Base-by-base conservation (phyloP, 2,113 vertebrate species). In the Gavialis gangeticus region DNA sequence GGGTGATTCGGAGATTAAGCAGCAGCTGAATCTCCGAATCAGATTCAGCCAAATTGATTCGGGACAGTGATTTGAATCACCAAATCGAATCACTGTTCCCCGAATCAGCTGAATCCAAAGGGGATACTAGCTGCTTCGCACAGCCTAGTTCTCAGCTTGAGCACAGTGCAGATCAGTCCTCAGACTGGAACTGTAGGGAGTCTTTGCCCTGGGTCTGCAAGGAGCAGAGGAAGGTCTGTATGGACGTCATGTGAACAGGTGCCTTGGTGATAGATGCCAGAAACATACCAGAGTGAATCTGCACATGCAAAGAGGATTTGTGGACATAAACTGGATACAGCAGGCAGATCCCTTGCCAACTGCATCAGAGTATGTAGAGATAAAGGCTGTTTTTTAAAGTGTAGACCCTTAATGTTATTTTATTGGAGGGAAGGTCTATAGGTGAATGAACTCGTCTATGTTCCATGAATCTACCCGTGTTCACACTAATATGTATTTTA, bases 151-250 rank as follows among this genome's bases (percentile, higher is more conserved):
- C 88, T 66, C 76, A 88, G 84, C 1, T 0, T 13, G 64, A 89
- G 64, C 12, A 77, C 79, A 79, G 76, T 71, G 89, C 88, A 88
- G 79, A 93, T 85, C 79, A 81, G 90, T 84, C 58, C 59, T 2
- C 4, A 25, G n/a, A 82, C 46, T 0, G 11, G 89, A 64, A 82
- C 28, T 28, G 64, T 10, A 81, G 54, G 82, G 90, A 80, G 60
- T 55, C 57, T 25, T 79, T 82, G 18, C 62, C 4, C 67, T 63
- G 27, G 21, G 46, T 76, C 69, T 95, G 59, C 24, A 81, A 55
- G 56, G 79, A 82, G 60, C 1, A 0, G 1, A 0, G 13, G 62
- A 73, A n/a, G 58, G 4, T 84, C 87, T 2, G 0, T 21, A 13
- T 22, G 66, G 37, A 30, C 64, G 24, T 22, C 66, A 30, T 7